Evolutionary conservation across 2,888 invertebrate species (phyloP), one percentile per base, ranked within the genome.

Genomic region (Liopterus haemorrhoidalis): DNA sequence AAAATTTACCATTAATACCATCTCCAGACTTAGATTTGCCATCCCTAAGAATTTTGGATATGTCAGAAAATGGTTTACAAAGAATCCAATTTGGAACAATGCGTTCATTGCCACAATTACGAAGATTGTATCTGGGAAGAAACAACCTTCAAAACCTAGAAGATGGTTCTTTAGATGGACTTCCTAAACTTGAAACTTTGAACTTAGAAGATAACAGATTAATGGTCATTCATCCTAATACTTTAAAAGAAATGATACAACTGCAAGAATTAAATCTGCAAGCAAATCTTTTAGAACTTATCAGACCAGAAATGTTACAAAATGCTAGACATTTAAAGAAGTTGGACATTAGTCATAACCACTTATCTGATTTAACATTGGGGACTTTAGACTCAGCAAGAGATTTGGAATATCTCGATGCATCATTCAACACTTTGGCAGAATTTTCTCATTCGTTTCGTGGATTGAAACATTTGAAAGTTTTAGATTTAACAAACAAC

Each of bases 401-500:
- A 50, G 76, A 82, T 31, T 71, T 91, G 32, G 80, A 85, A 66
- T 76, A 78, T 52, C 65, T 91, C 19, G 84, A 88, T 63, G 75
- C 85, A 41, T 88, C 90, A 0, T 79, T 84, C 47, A 92, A 92
- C 64, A 78, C 76, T 43, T 67, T 92, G 37, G 73, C 78, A 14
- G 78, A 81, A 59, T 71, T 91, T 48, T 88, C 90, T 3, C 70
- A 74, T 39, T 80, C 82, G 21, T 67, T 90, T 39, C 79, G 79
- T 42, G 76, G 79, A 50, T 69, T 89, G 51, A 73, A 78, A 16
- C 76, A 78, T 52, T 68, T 92, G 12, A 79, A 80, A 62, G 70
- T 80, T 43, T 70, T 91, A 33, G 88, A 91, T 63, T 71, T 89
- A 46, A 86, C 86, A 59, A 79, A 78, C 61, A 91, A 91, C 66